phyloP scores from a whole-genome alignment of 2,888 invertebrate species.

The Timema podura region DNA sequence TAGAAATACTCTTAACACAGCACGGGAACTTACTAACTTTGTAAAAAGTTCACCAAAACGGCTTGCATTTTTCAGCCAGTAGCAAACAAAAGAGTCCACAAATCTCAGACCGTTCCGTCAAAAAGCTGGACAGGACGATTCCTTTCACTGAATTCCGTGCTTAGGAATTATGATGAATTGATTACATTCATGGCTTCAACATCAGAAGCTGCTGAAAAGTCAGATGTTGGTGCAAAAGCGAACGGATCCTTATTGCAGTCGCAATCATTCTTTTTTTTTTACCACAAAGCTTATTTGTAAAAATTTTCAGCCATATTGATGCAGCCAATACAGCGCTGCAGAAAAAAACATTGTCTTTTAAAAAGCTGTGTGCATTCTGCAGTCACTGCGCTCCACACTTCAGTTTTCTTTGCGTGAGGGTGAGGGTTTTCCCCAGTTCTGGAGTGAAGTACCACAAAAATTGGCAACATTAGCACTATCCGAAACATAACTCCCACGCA shows the following conservation, averaged over 20 bases:
- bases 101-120: no score
- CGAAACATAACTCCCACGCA: not conserved
- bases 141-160: no score
- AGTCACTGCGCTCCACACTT: no score
- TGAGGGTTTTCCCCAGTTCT: not conserved
- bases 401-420: not conserved
- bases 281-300: not conserved
- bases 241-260: not conserved
- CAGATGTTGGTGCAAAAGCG: not conserved
- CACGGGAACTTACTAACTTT: not conserved
- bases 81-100: no score
- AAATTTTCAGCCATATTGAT: slow-evolving; percentile 1
- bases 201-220: not conserved
- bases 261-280: slow-evolving; percentile 1
- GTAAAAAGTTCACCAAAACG: no score
- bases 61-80: no score
- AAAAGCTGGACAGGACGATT: no score
- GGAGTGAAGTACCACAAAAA: not conserved
- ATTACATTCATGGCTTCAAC: not conserved
- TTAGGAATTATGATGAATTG: not conserved
- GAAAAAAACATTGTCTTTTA: not conserved
- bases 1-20: not conserved
- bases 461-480: not conserved
- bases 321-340: not conserved
- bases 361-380: not conserved